Base-by-base conservation (phyloP, 1,140 invertebrate genomes). In the Lanistes nyassanus region DNA sequence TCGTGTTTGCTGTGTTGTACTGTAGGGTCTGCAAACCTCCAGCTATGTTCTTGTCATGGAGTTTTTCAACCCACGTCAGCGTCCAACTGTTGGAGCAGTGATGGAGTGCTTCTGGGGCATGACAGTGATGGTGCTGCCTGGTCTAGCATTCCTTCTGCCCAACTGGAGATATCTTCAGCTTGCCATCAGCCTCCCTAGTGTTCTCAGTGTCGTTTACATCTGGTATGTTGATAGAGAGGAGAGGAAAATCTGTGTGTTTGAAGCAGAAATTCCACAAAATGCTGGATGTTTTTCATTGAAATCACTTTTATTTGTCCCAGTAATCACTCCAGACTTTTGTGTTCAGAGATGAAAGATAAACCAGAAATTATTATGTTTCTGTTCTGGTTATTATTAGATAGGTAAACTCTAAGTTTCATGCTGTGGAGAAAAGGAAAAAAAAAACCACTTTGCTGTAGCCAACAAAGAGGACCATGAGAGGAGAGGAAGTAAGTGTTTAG, bases 121-220 rank as follows among this genome's bases (percentile, higher is more conserved):
- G 11, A 85, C 83, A 37, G 85, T 90, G 26, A 84, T 90, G 67
- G 34, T 86, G 3, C 76, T 91, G 29, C 88, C 86, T 0, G 79
- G 83, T 2, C 51, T 90, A 56, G 89, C 89, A 9, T 90, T 87
- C 73, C 75, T 83, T 23, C 71, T 90, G 5, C 79, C 84, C 26
- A 83, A 90, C 80, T 91, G 90, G 85, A 82, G 84, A 37, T 76
- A 89, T 69, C 83, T 91, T 39, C 90, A 90, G 78, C 75, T 89
- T 16, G 86, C 84, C 29, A 82, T 86, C 60, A 81, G 79, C 39
- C 56, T 86, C 16, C 82, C 84, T 19, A 81, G 79, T 67, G 29
- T 82, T 2, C 58, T 85, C 21, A 70, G 84, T n/a, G 31, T 84
- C 3, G 74, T 78, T 31, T 85, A 86, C 69, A 80, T 83, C 29